phyloP scores from a whole-genome alignment of 2,888 invertebrate species.

The Limnephilus marmoratus region DNA sequence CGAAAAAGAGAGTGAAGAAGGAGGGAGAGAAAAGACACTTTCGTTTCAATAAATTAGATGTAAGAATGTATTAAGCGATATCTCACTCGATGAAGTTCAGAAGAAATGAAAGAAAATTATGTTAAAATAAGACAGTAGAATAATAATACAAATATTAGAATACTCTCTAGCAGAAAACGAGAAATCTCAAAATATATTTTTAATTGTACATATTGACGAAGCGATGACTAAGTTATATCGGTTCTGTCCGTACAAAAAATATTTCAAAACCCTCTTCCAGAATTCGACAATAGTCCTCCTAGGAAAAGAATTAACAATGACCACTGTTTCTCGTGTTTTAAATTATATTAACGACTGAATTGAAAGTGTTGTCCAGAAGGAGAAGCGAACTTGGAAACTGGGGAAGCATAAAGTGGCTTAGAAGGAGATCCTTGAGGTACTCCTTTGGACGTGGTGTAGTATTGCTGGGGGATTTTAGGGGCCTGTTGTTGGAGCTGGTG shows the following conservation, averaged over 20 bases:
- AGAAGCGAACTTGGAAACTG: conserved; percentile 31
- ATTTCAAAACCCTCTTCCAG: neutral
- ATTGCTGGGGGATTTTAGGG: neutral
- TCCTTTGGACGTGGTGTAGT: neutral
- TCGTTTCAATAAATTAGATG: conserved; percentile 19
- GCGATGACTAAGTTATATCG: conserved; percentile 4
- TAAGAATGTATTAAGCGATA: neutral
- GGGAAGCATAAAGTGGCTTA: conserved; percentile 22
- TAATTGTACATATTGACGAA: neutral
- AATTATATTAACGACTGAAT: conserved; percentile 8
- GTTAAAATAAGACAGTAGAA: neutral
- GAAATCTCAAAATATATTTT: neutral
- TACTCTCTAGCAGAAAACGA: neutral
- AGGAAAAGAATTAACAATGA: neutral
- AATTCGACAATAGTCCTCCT: neutral
- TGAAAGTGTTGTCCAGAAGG: conserved; percentile 30
- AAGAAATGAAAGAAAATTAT: neutral
- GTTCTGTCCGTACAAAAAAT: neutral
- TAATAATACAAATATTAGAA: neutral
- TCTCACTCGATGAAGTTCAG: neutral
- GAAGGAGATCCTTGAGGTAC: neutral
- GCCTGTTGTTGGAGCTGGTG: neutral
- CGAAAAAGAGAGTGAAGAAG: neutral
- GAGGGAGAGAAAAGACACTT: neutral
- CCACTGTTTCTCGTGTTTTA: neutral